Conservation (phyloP, 2,888 invertebrate genomes). For the Drosophila algonquin region DNA sequence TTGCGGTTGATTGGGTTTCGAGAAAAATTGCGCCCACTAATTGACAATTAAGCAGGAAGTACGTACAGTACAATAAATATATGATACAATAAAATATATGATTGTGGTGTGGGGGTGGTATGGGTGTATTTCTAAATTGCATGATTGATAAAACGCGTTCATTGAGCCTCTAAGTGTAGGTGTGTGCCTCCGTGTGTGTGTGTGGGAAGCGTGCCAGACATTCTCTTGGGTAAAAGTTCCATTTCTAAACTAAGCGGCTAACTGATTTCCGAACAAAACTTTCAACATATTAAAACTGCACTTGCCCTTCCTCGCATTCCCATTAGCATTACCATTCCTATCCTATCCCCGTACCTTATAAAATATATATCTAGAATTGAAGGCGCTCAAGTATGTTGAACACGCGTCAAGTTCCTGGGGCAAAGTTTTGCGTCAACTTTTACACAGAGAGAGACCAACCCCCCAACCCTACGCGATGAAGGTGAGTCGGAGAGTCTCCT, state of each 20-base stretch:
- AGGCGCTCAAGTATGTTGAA: conserved; percentile 79
- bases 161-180: conserved; percentile 5
- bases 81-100: background rate
- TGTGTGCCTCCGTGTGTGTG: background rate
- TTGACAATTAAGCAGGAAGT: conserved; percentile 75
- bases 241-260: conserved; percentile 67
- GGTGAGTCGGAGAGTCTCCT: conserved; percentile 20
- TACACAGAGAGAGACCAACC: conserved; percentile 21
- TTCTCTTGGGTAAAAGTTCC: conserved; percentile 14
- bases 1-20: conserved; percentile 60
- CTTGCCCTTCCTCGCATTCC: conserved; percentile 48
- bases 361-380: conserved; percentile 38
- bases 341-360: conserved; percentile 10
- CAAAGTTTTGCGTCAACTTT: conserved; percentile 77
- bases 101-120: background rate
- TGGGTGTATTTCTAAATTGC: conserved; percentile 49
- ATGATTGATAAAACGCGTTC: conserved; percentile 71
- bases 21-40: conserved; percentile 70
- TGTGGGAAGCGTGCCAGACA: conserved; percentile 29
- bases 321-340: background rate
- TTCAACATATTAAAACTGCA: conserved; percentile 79
- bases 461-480: background rate
- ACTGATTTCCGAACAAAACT: conserved; percentile 75
- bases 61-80: conserved; percentile 43
- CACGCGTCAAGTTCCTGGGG: conserved; percentile 78